phyloP scores from a whole-genome alignment of 2,113 vertebrate genomes.

The Mesitornis unicolor region DNA sequence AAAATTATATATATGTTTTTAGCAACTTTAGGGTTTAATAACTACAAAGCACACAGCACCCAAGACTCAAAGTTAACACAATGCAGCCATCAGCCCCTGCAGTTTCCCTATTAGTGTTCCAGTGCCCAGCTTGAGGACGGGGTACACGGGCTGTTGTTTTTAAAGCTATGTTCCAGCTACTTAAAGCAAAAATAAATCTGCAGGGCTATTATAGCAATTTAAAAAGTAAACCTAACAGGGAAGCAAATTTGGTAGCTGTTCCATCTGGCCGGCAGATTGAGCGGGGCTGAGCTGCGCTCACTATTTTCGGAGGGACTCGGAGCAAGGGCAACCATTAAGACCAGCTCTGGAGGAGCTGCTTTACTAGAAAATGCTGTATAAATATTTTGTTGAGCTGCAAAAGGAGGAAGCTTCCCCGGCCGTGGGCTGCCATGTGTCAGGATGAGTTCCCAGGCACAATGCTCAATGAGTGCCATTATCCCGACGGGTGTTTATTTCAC shows the following conservation, averaged over 20 bases:
- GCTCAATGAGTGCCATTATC: constrained; percentile 57
- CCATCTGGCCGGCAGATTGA: background rate
- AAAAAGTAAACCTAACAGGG: background rate
- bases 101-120: background rate
- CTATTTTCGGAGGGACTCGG: background rate
- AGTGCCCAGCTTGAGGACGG: rapidly evolving
- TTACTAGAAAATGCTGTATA: constrained; percentile 25
- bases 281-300: rapidly evolving
- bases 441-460: constrained; percentile 53
- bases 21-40: background rate
- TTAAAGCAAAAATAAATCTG: background rate
- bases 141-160: rapidly evolving
- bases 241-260: background rate
- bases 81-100: background rate
- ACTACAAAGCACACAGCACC: background rate
- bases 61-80: background rate
- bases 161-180: background rate
- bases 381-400: constrained; percentile 59
- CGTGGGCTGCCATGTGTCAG: constrained; percentile 23
- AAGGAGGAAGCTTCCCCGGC: constrained; percentile 57
- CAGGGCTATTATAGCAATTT: background rate
- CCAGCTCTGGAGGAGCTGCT: background rate
- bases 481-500: constrained; percentile 57
- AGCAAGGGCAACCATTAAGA: background rate
- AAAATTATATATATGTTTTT: too few relatives aligned